Percentiles rank a stretch among this genome's conserved stretches.
Conservation (phyloP, 2,113 vertebrate species). For the Stigmatopora argus region DNA sequence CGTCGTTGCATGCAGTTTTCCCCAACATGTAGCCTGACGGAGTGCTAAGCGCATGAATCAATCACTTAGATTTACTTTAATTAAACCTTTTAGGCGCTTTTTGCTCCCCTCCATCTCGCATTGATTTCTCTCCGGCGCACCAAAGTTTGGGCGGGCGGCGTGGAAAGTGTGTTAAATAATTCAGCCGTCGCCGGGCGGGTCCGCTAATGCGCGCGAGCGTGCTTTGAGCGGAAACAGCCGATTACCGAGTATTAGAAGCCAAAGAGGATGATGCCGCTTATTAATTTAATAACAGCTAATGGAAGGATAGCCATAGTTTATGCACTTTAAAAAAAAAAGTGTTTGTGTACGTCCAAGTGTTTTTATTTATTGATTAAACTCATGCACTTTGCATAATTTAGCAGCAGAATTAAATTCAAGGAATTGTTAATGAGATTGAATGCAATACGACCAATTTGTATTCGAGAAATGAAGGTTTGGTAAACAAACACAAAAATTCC, state of each 20-base stretch:
- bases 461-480: no score
- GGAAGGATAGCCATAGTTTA: conserved; percentile 25
- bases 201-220: conserved; percentile 24
- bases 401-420: no score
- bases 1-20: not conserved
- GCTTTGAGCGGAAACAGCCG: conserved; percentile 27
- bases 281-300: conserved; percentile 51
- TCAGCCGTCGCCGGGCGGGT: conserved; percentile 15
- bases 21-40: not conserved
- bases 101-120: conserved; percentile 18
- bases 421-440: no score
- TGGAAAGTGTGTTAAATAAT: conserved; percentile 39
- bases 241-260: conserved; percentile 40
- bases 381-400: no score
- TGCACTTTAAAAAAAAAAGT: not conserved
- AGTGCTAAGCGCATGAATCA: not conserved
- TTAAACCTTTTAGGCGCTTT: conserved; percentile 38
- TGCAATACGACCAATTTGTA: no score
- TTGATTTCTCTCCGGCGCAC: conserved; percentile 5
- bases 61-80: conserved; percentile 36
- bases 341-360: not conserved
- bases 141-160: conserved; percentile 16
- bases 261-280: conserved; percentile 46
- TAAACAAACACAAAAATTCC: no score
- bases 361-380: not conserved